Base-by-base conservation (phyloP, 2,797 vertebrate genomes). In the Arctocebus calabarensis region DNA sequence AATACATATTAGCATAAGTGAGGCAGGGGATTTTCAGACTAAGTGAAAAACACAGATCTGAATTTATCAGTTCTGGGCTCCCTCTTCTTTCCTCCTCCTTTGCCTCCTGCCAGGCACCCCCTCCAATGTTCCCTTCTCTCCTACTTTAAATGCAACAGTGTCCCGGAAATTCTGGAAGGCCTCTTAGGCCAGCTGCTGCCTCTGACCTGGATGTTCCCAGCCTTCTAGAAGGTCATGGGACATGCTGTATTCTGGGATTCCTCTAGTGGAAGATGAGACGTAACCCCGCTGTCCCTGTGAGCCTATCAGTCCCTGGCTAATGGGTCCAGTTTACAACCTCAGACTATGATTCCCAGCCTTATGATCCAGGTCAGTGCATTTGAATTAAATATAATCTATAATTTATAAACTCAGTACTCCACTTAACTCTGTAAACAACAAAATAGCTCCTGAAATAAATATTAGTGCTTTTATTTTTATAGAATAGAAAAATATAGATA, bases 101-200 rank as follows among this genome's bases (percentile, higher is more conserved):
- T 74, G 11, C 12, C 74, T 23, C 62, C 86, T 5, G 29, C 84
- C 57, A 83, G 71, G 40, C 55, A 48, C 92, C 83, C 91, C 73
- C 89, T 84, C 96, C 94, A 86, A 77, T 95, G 97, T 96, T 96
- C 94, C 57, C 57, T 97, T 96, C 95, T 96, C 96, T 96, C 86
- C 93, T 94, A 37, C 96, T 97, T 95, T 97, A 97, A 97, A 95
- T 89, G 91, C 94, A 97, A 94, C 92, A 93, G 90, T 96, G 96
- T 97, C 96, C 95, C 71, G 84, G 88, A 96, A 95, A 96, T 96
- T 95, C 97, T 97, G 97, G 97, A 97, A 97, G 48, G 57, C 77
- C 93, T 96, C 95, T 95, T 97, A 90, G 93, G 82, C 97, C 97
- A 98, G 96, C 97, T 97, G 97, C 93, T 97, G 96, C 95, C 91